Conservation (phyloP, 2,797 vertebrate genomes). For the Sebastes minor region DNA sequence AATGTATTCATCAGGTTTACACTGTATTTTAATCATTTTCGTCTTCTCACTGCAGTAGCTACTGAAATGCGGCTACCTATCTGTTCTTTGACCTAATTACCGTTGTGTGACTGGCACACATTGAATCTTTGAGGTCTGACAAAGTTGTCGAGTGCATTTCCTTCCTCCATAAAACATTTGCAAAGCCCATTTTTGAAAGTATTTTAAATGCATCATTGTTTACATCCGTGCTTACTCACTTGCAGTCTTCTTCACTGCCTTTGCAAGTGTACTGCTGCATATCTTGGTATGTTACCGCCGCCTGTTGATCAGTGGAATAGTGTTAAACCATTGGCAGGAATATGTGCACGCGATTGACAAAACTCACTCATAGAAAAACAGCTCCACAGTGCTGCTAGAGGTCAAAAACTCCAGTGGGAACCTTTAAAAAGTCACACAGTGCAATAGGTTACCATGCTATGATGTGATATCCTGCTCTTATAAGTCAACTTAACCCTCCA, state of each 20-base stretch:
- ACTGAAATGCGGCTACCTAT: neutral
- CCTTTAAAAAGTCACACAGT: neutral
- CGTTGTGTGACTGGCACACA: neutral
- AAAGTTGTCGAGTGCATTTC: neutral
- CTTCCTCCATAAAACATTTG: neutral
- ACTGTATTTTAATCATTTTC: neutral
- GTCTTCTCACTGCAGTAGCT: neutral
- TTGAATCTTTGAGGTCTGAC: neutral
- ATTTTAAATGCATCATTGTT: too few relatives aligned
- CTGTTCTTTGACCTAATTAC: neutral
- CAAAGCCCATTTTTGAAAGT: neutral
- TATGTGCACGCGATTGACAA: neutral
- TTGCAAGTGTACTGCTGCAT: too few relatives aligned
- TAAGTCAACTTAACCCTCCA: neutral
- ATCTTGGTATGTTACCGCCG: neutral
- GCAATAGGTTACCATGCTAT: neutral
- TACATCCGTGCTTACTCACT: too few relatives aligned
- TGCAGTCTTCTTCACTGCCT: too few relatives aligned
- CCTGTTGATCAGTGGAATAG: neutral
- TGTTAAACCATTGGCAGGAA: neutral
- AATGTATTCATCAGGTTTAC: constrained; percentile 4
- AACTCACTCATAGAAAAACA: neutral
- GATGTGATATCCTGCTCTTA: neutral
- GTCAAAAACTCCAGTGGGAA: neutral
- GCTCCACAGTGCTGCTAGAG: neutral